phyloP scores from a whole-genome alignment of 2,888 invertebrate species.

The Gnatocerus cornutus region DNA sequence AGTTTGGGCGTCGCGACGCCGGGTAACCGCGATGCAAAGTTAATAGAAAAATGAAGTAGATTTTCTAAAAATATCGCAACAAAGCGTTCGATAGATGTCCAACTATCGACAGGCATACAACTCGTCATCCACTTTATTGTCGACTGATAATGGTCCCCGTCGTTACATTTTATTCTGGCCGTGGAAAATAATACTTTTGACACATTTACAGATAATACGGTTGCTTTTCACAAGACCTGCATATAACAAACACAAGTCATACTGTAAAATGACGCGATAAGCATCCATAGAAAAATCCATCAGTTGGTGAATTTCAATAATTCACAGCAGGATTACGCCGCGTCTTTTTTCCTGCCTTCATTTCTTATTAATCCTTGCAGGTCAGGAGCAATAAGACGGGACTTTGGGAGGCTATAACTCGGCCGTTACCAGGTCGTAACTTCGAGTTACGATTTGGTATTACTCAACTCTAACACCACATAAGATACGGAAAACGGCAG shows the following conservation, averaged over 20 bases:
- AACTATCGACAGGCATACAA: constrained; percentile 58
- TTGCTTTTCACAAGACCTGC: constrained; percentile 55
- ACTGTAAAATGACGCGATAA: constrained; percentile 38
- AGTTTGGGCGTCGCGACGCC: too few relatives aligned
- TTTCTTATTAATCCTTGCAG: constrained; percentile 55
- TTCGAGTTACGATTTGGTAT: constrained; percentile 63
- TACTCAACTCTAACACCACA: constrained; percentile 50
- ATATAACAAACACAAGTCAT: constrained; percentile 36
- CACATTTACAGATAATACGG: constrained; percentile 60
- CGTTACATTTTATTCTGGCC: constrained; percentile 60
- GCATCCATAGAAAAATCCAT: constrained; percentile 39
- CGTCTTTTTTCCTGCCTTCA: constrained; percentile 46
- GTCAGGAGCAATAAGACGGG: constrained; percentile 62
- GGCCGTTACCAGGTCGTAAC: constrained; percentile 69
- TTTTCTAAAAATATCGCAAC: constrained; percentile 61
- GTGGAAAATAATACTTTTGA: constrained; percentile 63
- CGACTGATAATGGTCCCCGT: constrained; percentile 57
- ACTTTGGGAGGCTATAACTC: constrained; percentile 66
- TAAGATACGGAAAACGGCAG: constrained; percentile 44
- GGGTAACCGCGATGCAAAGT: constrained; percentile 17
- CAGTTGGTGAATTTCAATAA: constrained; percentile 37
- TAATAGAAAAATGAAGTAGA: constrained; percentile 52
- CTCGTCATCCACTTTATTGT: constrained; percentile 60
- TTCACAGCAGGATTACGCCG: constrained; percentile 35
- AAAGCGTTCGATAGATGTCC: constrained; percentile 59